Conservation (phyloP, 1,140 invertebrate species). For the Rhopalosiphum padi region DNA sequence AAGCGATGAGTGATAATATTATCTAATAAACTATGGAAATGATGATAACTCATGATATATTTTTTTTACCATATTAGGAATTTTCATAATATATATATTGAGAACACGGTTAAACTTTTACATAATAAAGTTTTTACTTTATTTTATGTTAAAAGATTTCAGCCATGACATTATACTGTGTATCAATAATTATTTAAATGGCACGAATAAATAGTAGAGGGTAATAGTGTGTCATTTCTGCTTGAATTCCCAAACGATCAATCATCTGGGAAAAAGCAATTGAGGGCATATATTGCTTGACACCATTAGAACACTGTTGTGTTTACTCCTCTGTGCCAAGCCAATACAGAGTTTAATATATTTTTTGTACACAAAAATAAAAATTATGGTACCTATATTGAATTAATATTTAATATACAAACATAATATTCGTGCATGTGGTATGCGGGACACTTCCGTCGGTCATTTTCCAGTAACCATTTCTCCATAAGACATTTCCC, state of each 20-base stretch:
- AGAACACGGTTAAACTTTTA: background rate
- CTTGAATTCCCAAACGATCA: background rate
- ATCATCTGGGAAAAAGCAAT: background rate
- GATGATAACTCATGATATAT: no score
- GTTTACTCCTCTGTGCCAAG: background rate
- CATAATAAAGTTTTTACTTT: background rate
- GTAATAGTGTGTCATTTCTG: background rate
- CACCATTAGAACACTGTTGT: background rate
- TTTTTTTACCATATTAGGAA: no score
- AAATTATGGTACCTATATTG: background rate
- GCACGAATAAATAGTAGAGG: background rate
- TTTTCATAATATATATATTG: background rate
- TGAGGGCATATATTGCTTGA: background rate
- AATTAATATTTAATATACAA: background rate
- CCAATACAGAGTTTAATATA: background rate
- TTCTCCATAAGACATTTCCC: no score
- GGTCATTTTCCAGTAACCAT: no score
- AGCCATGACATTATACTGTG: background rate
- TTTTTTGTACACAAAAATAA: background rate
- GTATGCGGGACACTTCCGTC: no score
- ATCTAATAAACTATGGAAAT: no score
- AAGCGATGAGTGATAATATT: no score
- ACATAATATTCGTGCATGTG: background rate
- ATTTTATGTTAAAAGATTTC: background rate
- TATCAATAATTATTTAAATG: constrained; percentile 7